A percentile compares a stretch with the other conserved stretches of the same genome.
These are phyloP conservation scores for Spinus pinus DNA, from an alignment of 2,797 vertebrate genomes.

Conservation along the genomic window DNA sequence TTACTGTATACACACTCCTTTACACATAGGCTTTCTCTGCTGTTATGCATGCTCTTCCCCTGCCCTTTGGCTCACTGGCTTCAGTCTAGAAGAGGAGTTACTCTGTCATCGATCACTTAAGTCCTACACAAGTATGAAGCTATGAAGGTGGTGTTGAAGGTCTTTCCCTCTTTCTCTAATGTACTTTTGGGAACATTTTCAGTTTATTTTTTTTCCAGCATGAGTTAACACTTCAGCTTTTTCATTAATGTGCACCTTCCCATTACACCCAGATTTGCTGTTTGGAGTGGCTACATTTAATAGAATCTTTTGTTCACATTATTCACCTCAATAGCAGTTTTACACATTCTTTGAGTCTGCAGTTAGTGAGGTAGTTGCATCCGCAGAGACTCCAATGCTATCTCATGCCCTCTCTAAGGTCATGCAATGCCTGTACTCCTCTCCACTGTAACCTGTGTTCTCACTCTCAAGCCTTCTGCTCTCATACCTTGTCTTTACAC, in stretches of 20 bases:
- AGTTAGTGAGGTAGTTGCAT: not conserved
- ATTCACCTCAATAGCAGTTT: not conserved
- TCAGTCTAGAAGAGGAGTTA: not conserved
- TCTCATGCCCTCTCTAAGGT: rapidly evolving
- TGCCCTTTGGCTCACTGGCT: not conserved
- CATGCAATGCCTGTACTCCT: not conserved
- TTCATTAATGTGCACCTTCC: not conserved
- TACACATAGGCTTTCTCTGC: not conserved
- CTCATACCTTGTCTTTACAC: not conserved
- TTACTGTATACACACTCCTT: not conserved
- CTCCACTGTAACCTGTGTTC: not conserved
- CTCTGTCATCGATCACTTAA: not conserved
- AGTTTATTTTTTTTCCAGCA: not conserved
- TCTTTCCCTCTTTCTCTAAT: not conserved
- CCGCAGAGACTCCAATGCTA: not conserved
- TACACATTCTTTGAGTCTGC: not conserved
- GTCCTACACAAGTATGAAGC: rapidly evolving
- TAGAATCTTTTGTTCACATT: not conserved
- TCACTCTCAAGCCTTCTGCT: not conserved
- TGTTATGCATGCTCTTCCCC: not conserved
- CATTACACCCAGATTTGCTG: not conserved
- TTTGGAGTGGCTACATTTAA: not conserved
- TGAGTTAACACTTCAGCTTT: not conserved
- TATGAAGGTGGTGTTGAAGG: not conserved
- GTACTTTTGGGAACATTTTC: not conserved